A percentile compares a stretch with the other conserved stretches of the same genome.
phyloP scores from a whole-genome alignment of 2,888 invertebrate genomes.

The Drosophila dives region DNA sequence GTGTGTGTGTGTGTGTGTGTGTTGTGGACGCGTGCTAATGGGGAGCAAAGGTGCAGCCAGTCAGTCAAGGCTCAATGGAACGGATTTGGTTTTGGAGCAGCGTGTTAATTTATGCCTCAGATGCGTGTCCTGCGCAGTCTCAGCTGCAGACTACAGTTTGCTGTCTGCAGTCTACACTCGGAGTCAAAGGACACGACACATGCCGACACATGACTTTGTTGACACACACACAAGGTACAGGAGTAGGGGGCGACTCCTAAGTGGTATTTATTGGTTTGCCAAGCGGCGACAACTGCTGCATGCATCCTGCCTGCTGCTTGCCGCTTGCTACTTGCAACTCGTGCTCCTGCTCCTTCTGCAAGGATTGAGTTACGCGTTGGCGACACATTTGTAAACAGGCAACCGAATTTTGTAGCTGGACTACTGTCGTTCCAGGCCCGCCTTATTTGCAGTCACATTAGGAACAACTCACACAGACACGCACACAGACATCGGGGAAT shows the following conservation, averaged over 20 bases:
- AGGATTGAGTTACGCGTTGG: conserved; percentile 76
- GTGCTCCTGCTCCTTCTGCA: conserved; percentile 20
- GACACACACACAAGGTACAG: conserved; percentile 53
- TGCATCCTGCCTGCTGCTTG: conserved; percentile 59
- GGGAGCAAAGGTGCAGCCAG: conserved; percentile 76
- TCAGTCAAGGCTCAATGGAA: conserved; percentile 44
- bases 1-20: background rate
- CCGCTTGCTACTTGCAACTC: conserved; percentile 57
- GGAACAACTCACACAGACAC: conserved; percentile 8
- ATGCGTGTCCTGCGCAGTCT: conserved; percentile 69
- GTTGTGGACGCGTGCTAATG: conserved; percentile 81
- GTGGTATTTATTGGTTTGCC: conserved; percentile 79
- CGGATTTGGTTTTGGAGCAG: conserved; percentile 22
- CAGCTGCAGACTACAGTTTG: conserved; percentile 65
- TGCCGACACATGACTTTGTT: conserved; percentile 13
- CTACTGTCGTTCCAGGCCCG: conserved; percentile 62
- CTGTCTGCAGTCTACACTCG: conserved; percentile 56
- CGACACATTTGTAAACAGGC: conserved; percentile 79
- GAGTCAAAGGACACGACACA: conserved; percentile 58
- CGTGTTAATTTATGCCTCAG: conserved; percentile 66
- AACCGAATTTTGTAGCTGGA: conserved; percentile 66
- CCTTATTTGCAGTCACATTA: conserved; percentile 74
- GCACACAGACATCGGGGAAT: conserved; percentile 11
- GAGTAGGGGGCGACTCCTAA: conserved; percentile 48
- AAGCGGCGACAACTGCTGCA: conserved; percentile 75